Conservation (phyloP, 2,888 invertebrate genomes). For the Napeogenes inachia region DNA sequence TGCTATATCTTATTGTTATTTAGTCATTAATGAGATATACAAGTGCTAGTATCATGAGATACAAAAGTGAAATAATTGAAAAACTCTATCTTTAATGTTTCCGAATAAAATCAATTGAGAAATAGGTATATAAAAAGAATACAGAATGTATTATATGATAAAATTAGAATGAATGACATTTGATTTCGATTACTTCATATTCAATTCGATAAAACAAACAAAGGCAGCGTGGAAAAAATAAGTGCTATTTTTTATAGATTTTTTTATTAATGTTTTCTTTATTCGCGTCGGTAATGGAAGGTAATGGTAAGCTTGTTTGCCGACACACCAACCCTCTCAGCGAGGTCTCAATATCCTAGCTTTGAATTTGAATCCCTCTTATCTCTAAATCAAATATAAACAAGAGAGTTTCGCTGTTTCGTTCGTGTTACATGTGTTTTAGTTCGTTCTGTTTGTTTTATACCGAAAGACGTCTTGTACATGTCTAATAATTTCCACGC, state of each 20-base stretch:
- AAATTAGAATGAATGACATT: too few relatives aligned
- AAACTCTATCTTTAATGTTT: too few relatives aligned
- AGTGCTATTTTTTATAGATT: not conserved
- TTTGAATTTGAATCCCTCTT: constrained; percentile 31
- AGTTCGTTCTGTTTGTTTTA: constrained; percentile 23
- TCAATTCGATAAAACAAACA: not conserved
- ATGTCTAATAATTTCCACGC: constrained; percentile 9
- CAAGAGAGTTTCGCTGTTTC: constrained; percentile 26
- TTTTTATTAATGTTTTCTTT: constrained; percentile 29
- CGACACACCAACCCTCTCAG: constrained; percentile 55
- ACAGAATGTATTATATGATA: too few relatives aligned
- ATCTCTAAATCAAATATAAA: constrained; percentile 46
- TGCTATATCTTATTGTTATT: too few relatives aligned
- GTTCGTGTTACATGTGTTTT: constrained; percentile 26
- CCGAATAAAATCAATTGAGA: too few relatives aligned
- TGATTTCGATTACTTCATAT: too few relatives aligned
- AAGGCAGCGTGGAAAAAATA: not conserved
- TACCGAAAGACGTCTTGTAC: constrained; percentile 5
- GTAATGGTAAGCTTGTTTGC: constrained; percentile 55
- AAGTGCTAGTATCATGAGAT: too few relatives aligned
- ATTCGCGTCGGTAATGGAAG: constrained; percentile 30
- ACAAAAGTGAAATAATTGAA: too few relatives aligned
- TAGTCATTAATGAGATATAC: too few relatives aligned
- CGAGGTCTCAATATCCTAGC: constrained; percentile 26
- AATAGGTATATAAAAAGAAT: too few relatives aligned